Base-by-base conservation (phyloP, 2,888 invertebrate genomes). In the Agriopis aurantiaria region DNA sequence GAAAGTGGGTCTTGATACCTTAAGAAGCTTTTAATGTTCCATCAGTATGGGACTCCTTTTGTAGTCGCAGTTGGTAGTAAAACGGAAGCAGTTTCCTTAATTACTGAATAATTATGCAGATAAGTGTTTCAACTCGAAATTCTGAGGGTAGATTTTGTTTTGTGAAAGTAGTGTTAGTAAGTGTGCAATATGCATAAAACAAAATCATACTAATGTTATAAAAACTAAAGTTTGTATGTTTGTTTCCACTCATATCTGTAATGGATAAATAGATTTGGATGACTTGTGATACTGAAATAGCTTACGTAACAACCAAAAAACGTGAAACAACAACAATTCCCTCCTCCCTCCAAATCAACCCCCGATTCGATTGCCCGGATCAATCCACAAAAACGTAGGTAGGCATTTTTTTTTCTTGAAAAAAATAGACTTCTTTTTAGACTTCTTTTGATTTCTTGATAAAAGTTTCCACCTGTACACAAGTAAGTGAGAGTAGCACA, bases 1-100 rank as follows among this genome's bases (percentile, higher is more conserved):
- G 81, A 78, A 78, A 82, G 75, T 77, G 83, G 80, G 75, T 78
- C 78, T 73, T 77, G 78, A 74, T 81, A 79, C 73, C 75, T 75
- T 83, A 82, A 85, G 84, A 81, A 78, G 85, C 82, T 85, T 83
- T 81, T 83, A 84, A 87, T 85, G 85, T 85, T 78, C 75, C 76
- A 79, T 70, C 65, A 76, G 74, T 75, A 74, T 56, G 61, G 57
- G 55, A 71, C 40, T 65, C 58, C 60, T 73, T 63, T 70, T 48
- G 53, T 62, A 62, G 64, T 49, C n/a, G 53, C 55, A 60, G 51
- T 65, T 65, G 63, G 53, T 49, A 62, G 69, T 65, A 43, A 65
- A 66, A 43, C 48, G 49, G 55, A 55, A 65, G 53, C 43, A 53
- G 12, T 45, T 17, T 48, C 64, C 57, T 65, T 60, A 69, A 69